Evolutionary conservation across 2,888 invertebrate genomes (phyloP), one percentile per base, ranked within the genome.

Genomic region (Sarcophaga rosellei): DNA sequence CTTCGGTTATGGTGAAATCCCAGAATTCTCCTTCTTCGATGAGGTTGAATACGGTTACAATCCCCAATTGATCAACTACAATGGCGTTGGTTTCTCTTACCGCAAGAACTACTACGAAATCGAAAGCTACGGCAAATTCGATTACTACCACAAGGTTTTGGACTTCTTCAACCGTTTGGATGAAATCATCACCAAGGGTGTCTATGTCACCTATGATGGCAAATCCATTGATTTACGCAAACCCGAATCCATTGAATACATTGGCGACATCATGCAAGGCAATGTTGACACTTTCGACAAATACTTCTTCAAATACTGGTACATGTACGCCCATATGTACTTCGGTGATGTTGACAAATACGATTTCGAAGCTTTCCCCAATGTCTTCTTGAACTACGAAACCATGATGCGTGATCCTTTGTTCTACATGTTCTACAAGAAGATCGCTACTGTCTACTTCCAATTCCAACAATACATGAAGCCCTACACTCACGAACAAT

Each of bases 331-430:
- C 0, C 86, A 86, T 45, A 83, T 83, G 66, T 87, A 88, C 25
- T 53, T 90, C 61, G 87, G 86, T 45, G 89, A 89, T 57, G 85
- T 86, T 20, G 77, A 88, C 66, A 81, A 89, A 63, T 88, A 91
- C 20, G 83, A 88, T 17, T 72, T 81, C 20, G 82, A 65, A 4
- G 90, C 92, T 80, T 92, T 94, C 0, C 96, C 96, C 57, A 95
- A 95, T n/a, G 95, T 93, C 11, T 91, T 96, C 84, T 95, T 96
- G 90, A 94, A 95, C 88, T 94, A 94, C 89, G 94, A 95, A 89
- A 95, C 96, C 4, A 94, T 95, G 88, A 93, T 95, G 81, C 95
- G 96, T 86, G 96, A 96, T 90, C 96, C 96, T 4, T 94, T 95
- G n/a, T 96, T 95, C 94, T 96, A 95, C 91, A 94, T 94, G 88